phyloP scores from a whole-genome alignment of 1,140 invertebrate species.

The Spodoptera frugiperda region DNA sequence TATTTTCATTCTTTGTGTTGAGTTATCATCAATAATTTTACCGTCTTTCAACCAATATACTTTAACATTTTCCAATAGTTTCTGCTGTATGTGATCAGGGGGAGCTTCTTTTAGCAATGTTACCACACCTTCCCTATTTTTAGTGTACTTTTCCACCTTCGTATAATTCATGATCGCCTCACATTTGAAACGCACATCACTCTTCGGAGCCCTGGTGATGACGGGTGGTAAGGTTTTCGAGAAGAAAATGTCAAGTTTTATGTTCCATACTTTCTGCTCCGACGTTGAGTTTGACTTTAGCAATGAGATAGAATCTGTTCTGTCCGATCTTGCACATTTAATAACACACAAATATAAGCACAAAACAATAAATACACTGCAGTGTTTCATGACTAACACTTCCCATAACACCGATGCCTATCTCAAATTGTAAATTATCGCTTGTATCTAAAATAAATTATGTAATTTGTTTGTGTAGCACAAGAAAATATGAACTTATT shows the following conservation, averaged over 20 bases:
- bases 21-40: constrained; percentile 60
- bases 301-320: constrained; percentile 65
- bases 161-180: constrained; percentile 81
- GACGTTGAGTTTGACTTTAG: constrained; percentile 71
- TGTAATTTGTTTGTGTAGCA: neutral
- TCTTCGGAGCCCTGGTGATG: constrained; percentile 60
- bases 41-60: constrained; percentile 81
- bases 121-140: constrained; percentile 76
- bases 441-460: neutral
- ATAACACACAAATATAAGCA: constrained; percentile 67
- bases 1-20: constrained; percentile 62
- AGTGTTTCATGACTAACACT: constrained; percentile 78
- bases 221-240: constrained; percentile 72
- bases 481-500: constrained; percentile 1
- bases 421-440: constrained; percentile 8
- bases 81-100: constrained; percentile 75
- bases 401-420: constrained; percentile 70
- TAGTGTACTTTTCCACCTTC: constrained; percentile 77
- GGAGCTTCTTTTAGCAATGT: constrained; percentile 73
- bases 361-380: constrained; percentile 75
- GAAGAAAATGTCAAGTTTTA: constrained; percentile 81
- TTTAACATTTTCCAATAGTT: constrained; percentile 79
- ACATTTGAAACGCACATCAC: constrained; percentile 74
- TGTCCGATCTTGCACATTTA: constrained; percentile 61
- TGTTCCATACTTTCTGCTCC: constrained; percentile 80